Conservation (phyloP, 1,140 invertebrate genomes). For the Aricia agestis region DNA sequence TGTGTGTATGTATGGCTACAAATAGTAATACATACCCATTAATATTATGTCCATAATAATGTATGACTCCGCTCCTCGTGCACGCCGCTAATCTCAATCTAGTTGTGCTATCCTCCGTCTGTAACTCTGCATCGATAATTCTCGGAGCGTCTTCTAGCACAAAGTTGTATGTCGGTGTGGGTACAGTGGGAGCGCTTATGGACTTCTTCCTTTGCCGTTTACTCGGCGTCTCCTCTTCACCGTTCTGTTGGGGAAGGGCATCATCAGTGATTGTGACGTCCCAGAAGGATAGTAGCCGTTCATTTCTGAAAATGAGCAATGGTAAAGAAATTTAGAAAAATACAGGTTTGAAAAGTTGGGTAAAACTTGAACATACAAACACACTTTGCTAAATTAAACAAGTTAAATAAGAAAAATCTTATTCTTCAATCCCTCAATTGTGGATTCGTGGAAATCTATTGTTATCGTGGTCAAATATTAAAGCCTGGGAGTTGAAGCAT, state of each 20-base stretch:
- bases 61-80: slow-evolving; percentile 84
- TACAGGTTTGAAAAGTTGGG: too few relatives aligned
- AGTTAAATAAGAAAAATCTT: too few relatives aligned
- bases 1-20: too few relatives aligned
- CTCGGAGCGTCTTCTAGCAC: slow-evolving; percentile 81
- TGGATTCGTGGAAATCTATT: too few relatives aligned
- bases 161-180: slow-evolving; percentile 75
- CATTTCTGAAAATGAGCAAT: slow-evolving; percentile 52
- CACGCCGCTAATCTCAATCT: slow-evolving; percentile 78
- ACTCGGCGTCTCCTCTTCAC: slow-evolving; percentile 42
- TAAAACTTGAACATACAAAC: too few relatives aligned
- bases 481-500: too few relatives aligned
- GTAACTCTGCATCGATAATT: slow-evolving; percentile 70
- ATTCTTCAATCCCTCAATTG: too few relatives aligned
- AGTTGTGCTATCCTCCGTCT: slow-evolving; percentile 58
- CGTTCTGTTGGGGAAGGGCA: slow-evolving; percentile 42
- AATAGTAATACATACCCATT: slow-evolving; percentile 79
- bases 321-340: not conserved
- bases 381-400: too few relatives aligned
- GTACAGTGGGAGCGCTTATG: slow-evolving; percentile 30
- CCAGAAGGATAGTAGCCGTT: slow-evolving; percentile 71
- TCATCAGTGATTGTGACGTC: slow-evolving; percentile 55
- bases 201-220: slow-evolving; percentile 51
- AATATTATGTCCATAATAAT: slow-evolving; percentile 85
- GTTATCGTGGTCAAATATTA: too few relatives aligned